Evolutionary conservation across 2,113 vertebrate species (phyloP).

Genomic region (Scomber colias): DNA sequence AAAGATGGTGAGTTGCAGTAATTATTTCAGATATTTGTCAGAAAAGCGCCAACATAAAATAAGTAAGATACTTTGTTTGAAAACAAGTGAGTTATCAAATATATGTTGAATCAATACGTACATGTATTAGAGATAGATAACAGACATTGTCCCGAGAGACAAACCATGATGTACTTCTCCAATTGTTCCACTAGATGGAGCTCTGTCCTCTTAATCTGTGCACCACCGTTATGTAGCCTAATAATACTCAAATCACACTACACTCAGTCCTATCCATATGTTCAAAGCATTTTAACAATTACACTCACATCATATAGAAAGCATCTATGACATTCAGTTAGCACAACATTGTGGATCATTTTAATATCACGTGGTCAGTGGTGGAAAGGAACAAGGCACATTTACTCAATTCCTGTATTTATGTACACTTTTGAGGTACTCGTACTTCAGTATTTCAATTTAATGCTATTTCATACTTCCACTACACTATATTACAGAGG

Average conservation of each 20-base stretch:
- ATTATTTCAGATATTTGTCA: too few relatives aligned
- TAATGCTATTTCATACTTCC: too few relatives aligned
- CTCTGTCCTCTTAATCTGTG: background rate
- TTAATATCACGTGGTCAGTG: conserved; percentile 18
- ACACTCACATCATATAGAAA: conserved; percentile 3
- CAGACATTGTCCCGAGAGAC: background rate
- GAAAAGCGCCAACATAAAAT: background rate
- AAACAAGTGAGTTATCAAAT: conserved; percentile 2
- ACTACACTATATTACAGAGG: too few relatives aligned
- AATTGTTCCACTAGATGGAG: conserved; percentile 61
- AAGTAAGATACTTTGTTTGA: background rate
- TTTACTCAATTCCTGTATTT: too few relatives aligned
- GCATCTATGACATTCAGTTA: conserved; percentile 3
- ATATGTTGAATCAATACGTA: background rate
- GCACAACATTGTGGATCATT: background rate
- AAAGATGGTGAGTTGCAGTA: too few relatives aligned
- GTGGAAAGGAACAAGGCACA: too few relatives aligned
- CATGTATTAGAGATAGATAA: too few relatives aligned
- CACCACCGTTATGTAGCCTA: background rate
- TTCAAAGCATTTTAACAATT: background rate
- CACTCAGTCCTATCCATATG: background rate
- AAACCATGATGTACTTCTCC: background rate
- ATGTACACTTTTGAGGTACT: too few relatives aligned
- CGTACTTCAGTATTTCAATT: too few relatives aligned
- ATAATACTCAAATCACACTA: background rate